Conservation (phyloP, 2,113 vertebrate species). For the Larimichthys polyactis region DNA sequence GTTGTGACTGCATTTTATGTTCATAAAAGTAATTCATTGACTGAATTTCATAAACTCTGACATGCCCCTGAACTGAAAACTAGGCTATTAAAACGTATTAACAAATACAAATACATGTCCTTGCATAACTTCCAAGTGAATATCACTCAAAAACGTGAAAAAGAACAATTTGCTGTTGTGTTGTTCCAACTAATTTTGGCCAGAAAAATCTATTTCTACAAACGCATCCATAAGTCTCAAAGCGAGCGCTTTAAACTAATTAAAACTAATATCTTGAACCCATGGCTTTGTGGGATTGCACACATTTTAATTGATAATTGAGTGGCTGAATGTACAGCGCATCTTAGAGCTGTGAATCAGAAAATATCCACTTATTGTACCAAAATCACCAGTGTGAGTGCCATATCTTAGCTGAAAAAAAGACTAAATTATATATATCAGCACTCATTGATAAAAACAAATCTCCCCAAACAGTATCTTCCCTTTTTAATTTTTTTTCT, state of each 20-base stretch:
- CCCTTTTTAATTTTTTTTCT: too few species aligned
- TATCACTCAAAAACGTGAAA: not conserved
- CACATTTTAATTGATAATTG: not conserved
- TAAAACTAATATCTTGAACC: too few species aligned
- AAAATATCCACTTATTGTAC: not conserved
- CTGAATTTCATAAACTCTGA: not conserved
- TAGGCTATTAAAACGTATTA: not conserved
- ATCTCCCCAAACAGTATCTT: too few species aligned
- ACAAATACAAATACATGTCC: not conserved
- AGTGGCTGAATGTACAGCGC: not conserved
- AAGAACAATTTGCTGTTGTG: not conserved
- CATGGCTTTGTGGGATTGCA: not conserved
- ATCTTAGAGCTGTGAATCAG: not conserved
- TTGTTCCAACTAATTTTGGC: not conserved
- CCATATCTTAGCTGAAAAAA: not conserved
- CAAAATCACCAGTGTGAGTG: not conserved
- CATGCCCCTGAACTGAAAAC: not conserved
- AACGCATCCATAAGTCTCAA: not conserved
- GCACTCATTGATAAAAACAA: too few species aligned
- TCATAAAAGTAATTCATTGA: not conserved
- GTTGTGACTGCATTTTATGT: not conserved
- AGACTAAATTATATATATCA: not conserved
- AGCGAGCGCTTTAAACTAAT: too few species aligned
- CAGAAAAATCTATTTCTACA: not conserved
- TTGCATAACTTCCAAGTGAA: not conserved